phyloP scores from a whole-genome alignment of 2,113 vertebrate genomes.

The Regulus satrapa region DNA sequence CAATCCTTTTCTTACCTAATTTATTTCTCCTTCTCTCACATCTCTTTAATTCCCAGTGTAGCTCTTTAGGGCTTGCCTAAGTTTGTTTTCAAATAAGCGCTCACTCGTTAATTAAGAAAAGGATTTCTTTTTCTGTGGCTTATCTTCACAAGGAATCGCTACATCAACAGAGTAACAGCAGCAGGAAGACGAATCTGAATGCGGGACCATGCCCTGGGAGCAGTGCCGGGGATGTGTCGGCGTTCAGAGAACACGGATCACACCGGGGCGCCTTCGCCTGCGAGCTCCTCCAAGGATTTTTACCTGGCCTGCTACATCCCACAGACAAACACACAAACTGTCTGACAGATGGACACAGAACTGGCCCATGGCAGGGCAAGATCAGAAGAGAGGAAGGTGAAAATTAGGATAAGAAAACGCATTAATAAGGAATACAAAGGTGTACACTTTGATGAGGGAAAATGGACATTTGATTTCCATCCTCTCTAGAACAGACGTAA shows the following conservation, averaged over 20 bases:
- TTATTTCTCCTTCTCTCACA: neutral
- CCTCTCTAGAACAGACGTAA: accelerated
- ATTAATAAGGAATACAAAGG: neutral
- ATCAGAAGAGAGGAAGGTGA: neutral
- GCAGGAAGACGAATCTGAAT: neutral
- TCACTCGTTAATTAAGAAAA: neutral
- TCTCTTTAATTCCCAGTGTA: neutral
- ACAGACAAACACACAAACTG: neutral
- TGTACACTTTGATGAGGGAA: neutral
- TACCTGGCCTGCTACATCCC: accelerated
- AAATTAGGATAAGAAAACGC: neutral
- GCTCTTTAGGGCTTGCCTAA: neutral
- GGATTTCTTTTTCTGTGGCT: neutral
- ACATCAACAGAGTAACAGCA: neutral
- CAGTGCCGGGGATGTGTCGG: neutral
- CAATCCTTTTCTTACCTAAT: neutral
- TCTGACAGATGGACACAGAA: accelerated
- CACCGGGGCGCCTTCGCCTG: accelerated
- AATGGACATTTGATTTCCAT: neutral
- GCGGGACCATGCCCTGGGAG: neutral
- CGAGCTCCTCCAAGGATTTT: no score
- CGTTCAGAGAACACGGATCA: neutral
- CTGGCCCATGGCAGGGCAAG: neutral
- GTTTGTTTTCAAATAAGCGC: neutral
- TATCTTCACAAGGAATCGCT: neutral